Evolutionary conservation across 2,888 invertebrate genomes (phyloP), one percentile per base, ranked within the genome.

Genomic region (Rhabditoides inermis): DNA sequence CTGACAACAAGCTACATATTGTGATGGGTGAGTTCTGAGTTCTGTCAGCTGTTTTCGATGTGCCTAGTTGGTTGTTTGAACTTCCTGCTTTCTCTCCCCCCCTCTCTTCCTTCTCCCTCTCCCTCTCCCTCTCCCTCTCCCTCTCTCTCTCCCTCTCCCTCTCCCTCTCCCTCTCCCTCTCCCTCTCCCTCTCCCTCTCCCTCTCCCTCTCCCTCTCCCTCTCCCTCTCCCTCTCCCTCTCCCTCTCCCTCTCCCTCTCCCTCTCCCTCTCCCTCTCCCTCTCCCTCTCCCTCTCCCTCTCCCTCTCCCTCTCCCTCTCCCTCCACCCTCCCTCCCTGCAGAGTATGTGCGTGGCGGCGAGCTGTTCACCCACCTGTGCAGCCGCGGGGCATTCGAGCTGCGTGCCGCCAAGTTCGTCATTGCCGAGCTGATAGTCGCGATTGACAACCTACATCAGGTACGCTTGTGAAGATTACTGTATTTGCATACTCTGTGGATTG

Each of bases 311-410:
- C n/a, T n/a, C n/a, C n/a, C n/a, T n/a, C n/a, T n/a, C n/a, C n/a
- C n/a, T n/a, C n/a, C n/a, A n/a, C n/a, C n/a, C n/a, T n/a, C n/a
- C n/a, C n/a, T n/a, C n/a, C n/a, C n/a, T n/a, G n/a, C 83, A 92
- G 95, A 95, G 83, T 95, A 91, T 81, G 90, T 94, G 51, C 88
- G 88, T 72, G 94, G 94, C 49, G 95, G 95, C 0, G 95, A 95
- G 79, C 82, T 95, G 61, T 95, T 95, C 81, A 94, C 91, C 2
- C 94, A 95, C 81, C 82, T 95, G 56, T 92, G 90, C 82, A 88
- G 89, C 80, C 83, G 88, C 70, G 92, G 92, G 77, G 85, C 86
- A 75, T 95, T 95, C 80, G 85, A 85, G 50, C 90, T 94, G 79
- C 82, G 84, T 57, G 87, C 90, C 79, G 91, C 91, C 44, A 82